Evolutionary conservation across 2,113 vertebrate species (phyloP), one percentile per base, ranked within the genome.

Genomic region (Struthidea cinerea): DNA sequence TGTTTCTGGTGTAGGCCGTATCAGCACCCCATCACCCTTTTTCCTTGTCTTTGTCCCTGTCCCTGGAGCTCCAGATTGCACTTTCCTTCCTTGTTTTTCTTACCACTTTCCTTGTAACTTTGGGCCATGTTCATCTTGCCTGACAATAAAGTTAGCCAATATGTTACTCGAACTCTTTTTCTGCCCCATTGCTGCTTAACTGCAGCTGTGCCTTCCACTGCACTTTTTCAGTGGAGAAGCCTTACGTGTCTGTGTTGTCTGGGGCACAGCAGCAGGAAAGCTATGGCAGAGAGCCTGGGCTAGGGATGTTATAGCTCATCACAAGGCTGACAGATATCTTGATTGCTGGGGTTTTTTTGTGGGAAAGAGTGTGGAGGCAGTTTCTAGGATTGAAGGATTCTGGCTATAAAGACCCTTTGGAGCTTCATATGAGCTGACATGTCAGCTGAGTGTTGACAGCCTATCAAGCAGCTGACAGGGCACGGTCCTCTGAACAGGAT

Each of bases 401-500:
- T 97, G 94, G 88, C 92, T 94, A 83, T 61, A 75, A 96, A 93
- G 94, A 92, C 57, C 82, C 49, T 91, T 28, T 79, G 42, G 87
- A 94, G 78, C 57, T 94, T 93, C 88, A 37, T 60, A 68, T 0
- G 24, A 94, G 68, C 76, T 74, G 93, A 96, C 79, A 60, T 76
- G 89, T 94, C 96, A 94, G 84, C 61, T 56, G 84, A 95, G 90
- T 91, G 95, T 67, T 96, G 95, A 93, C 93, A 97, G 90, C 84
- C 74, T 84, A 89, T 87, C 84, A 81, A 70, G 87, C 56, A 96
- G 92, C 90, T 94, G 95, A 94, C 92, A 93, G 93, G 90, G 81
- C 81, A 94, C 0, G 11, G 92, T 94, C 95, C 93, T 95, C 93
- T 71, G 81, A 91, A 87, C 0, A 0, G 27, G 69, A 80, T 91